A percentile compares a stretch with the other conserved stretches of the same genome.
Conservation (phyloP, 2,888 invertebrate species). For the Cantharis flavilabris region DNA sequence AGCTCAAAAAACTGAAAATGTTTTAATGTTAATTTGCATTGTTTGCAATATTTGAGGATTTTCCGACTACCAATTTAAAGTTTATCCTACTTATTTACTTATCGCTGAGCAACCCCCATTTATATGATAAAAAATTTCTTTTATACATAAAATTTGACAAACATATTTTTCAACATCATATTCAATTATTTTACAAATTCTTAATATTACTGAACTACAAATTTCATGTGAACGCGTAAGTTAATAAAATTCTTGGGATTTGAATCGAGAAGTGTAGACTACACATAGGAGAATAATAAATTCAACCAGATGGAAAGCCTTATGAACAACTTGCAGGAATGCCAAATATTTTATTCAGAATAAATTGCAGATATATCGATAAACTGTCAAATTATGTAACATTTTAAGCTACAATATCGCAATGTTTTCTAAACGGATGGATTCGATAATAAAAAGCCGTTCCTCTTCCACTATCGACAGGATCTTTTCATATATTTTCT, state of each 20-base stretch:
- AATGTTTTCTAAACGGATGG: neutral
- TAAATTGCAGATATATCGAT: neutral
- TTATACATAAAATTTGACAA: too few species aligned
- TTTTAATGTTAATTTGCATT: too few species aligned
- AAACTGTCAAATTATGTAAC: neutral
- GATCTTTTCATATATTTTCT: neutral
- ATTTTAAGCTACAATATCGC: neutral
- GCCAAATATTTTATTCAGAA: neutral
- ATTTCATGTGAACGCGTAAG: neutral
- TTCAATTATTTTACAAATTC: too few species aligned
- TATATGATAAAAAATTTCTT: too few species aligned
- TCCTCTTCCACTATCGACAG: neutral
- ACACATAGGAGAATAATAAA: neutral
- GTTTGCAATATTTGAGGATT: too few species aligned
- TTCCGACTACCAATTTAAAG: too few species aligned
- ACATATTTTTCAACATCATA: too few species aligned
- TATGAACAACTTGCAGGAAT: neutral
- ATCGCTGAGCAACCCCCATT: too few species aligned
- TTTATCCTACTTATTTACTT: too few species aligned
- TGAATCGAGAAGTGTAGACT: neutral
- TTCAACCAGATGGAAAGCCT: neutral
- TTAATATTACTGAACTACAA: too few species aligned
- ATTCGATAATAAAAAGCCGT: neutral
- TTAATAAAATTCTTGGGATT: neutral
- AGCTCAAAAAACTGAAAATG: too few species aligned